Conservation (phyloP, 2,113 vertebrate genomes). For the Arvicanthis niloticus region DNA sequence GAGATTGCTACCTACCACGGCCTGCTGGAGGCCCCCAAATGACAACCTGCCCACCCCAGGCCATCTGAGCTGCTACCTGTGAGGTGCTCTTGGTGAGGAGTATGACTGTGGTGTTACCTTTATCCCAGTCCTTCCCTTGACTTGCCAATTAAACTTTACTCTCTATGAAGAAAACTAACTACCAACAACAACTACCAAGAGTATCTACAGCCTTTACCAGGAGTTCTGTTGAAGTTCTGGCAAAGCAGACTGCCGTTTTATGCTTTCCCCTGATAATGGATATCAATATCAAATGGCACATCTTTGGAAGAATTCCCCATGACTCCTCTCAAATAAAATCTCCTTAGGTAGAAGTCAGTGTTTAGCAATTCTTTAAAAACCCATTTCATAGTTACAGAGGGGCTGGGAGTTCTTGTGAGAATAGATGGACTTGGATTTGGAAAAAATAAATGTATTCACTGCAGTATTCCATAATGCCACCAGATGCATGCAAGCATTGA, state of each 20-base stretch:
- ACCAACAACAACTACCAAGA: neutral
- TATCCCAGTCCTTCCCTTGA: neutral
- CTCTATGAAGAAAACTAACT: neutral
- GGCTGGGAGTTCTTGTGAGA: neutral
- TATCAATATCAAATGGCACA: neutral
- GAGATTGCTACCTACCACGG: neutral
- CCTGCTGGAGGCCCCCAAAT: neutral
- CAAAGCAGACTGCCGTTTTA: neutral
- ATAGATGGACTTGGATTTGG: neutral
- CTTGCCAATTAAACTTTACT: neutral
- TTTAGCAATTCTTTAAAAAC: slow-evolving; percentile 1
- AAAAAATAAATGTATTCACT: slow-evolving; percentile 26
- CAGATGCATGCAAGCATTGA: neutral
- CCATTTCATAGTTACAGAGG: neutral
- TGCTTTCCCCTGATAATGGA: neutral
- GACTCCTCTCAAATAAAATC: neutral
- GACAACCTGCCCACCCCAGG: too few relatives aligned
- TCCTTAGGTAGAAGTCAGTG: neutral
- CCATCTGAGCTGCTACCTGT: too few relatives aligned
- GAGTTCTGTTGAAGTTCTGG: neutral
- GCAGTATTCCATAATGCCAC: slow-evolving; percentile 1
- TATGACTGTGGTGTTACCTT: neutral
- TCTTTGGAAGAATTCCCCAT: neutral
- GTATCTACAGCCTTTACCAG: neutral
- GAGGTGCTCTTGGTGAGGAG: neutral